These are phyloP conservation scores for Heliconius erato DNA, from an alignment of 2,888 invertebrate genomes.

Conservation along the genomic window DNA sequence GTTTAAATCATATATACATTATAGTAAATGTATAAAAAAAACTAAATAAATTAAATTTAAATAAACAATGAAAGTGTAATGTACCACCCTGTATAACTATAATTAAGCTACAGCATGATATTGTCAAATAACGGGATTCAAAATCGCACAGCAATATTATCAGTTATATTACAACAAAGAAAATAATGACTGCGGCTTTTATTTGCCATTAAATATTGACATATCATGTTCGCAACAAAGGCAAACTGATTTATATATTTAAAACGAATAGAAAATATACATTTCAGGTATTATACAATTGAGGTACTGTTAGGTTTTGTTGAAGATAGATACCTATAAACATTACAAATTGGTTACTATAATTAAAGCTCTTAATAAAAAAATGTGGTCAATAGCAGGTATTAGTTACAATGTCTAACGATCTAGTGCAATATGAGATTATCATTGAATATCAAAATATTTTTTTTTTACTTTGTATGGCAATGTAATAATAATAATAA, in stretches of 20 bases:
- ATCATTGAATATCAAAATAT: neutral
- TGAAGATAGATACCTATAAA: neutral
- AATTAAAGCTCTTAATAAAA: slow-evolving; percentile 7
- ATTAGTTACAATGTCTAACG: neutral
- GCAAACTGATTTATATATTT: slow-evolving; percentile 46
- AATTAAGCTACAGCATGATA: slow-evolving; percentile 24
- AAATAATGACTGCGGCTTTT: slow-evolving; percentile 42
- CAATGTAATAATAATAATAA: too few relatives aligned
- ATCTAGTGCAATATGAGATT: neutral
- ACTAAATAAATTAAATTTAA: neutral
- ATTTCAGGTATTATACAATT: slow-evolving; percentile 59
- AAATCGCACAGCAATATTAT: slow-evolving; percentile 56
- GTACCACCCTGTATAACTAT: neutral
- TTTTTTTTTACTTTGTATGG: neutral
- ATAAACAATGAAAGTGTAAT: neutral
- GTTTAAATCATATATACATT: neutral
- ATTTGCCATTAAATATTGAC: slow-evolving; percentile 51
- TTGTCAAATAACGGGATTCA: slow-evolving; percentile 44
- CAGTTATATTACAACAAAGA: slow-evolving; percentile 50
- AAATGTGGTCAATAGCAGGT: neutral
- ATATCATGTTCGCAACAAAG: slow-evolving; percentile 54
- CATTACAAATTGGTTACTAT: neutral
- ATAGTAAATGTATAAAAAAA: neutral
- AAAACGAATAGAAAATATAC: slow-evolving; percentile 52
- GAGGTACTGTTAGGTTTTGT: slow-evolving; percentile 59